A percentile compares a stretch with the other conserved stretches of the same genome.
Evolutionary conservation across 1,140 invertebrate genomes (phyloP).

Genomic region (Helicoverpa zea): DNA sequence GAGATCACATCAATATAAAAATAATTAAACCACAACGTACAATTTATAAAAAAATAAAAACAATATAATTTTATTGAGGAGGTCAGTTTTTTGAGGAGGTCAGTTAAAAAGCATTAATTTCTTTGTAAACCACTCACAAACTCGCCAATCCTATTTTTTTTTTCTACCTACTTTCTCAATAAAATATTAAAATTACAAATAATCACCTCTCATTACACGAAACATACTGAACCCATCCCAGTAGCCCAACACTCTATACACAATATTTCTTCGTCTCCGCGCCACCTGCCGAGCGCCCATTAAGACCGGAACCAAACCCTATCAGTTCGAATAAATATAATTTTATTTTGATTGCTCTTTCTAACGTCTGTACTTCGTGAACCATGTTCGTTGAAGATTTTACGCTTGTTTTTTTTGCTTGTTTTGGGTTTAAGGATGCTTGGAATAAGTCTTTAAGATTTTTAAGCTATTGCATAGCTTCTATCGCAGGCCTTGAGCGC

Average conservation of each 20-base stretch:
- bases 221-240: slow-evolving; percentile 28
- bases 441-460: too few relatives aligned
- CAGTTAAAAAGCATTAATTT: too few relatives aligned
- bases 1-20: too few relatives aligned
- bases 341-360: slow-evolving; percentile 74
- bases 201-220: background rate
- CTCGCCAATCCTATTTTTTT: background rate
- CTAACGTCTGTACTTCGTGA: slow-evolving; percentile 61
- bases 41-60: too few relatives aligned
- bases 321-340: slow-evolving; percentile 72
- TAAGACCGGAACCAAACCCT: slow-evolving; percentile 70
- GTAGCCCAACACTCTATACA: slow-evolving; percentile 31
- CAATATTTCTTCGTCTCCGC: slow-evolving; percentile 44
- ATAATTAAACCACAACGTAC: too few relatives aligned
- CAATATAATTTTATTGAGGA: too few relatives aligned
- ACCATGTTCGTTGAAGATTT: slow-evolving; percentile 36
- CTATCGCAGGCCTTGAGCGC: too few relatives aligned
- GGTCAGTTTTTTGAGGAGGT: too few relatives aligned
- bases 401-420: background rate
- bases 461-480: too few relatives aligned
- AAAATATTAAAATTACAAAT: background rate
- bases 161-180: background rate
- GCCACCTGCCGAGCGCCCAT: slow-evolving; percentile 71
- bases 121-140: too few relatives aligned
- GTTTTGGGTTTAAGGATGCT: slow-evolving; percentile 4